A percentile compares a stretch with the other conserved stretches of the same genome.
phyloP scores from a whole-genome alignment of 1,140 invertebrate species.

The Tenebrio molitor region DNA sequence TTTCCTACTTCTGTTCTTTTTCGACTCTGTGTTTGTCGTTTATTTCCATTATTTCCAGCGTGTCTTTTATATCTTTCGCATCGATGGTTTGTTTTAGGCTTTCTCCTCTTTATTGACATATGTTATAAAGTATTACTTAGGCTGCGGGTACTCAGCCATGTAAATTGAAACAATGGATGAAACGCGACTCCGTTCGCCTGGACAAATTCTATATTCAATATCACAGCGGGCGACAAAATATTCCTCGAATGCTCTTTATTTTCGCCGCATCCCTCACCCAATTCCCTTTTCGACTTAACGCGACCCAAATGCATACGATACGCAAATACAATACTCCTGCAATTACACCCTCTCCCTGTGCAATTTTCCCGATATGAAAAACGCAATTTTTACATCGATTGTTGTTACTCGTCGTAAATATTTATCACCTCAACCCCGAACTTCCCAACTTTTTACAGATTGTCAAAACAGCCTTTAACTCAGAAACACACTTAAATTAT shows the following conservation, averaged over 20 bases:
- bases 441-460: constrained; percentile 7
- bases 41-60: constrained; percentile 50
- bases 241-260: constrained; percentile 30
- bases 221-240: constrained; percentile 33
- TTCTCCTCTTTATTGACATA: constrained; percentile 49
- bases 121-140: constrained; percentile 50
- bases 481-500: background rate
- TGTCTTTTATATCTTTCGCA: constrained; percentile 47
- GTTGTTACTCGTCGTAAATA: constrained; percentile 13
- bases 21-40: constrained; percentile 46
- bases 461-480: background rate
- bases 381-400: constrained; percentile 24
- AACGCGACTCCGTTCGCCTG: constrained; percentile 24
- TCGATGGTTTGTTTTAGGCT: constrained; percentile 42
- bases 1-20: constrained; percentile 43
- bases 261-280: constrained; percentile 29
- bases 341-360: constrained; percentile 10
- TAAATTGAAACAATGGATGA: constrained; percentile 47
- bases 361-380: constrained; percentile 27
- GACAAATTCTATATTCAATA: constrained; percentile 41
- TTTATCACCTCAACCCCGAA: constrained; percentile 11
- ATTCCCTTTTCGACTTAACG: constrained; percentile 23
- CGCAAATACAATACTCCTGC: constrained; percentile 24
- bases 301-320: constrained; percentile 35
- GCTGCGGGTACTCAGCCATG: constrained; percentile 40